These are phyloP conservation scores for Myotis myotis DNA, from an alignment of 2,797 vertebrate genomes.

Conservation along the genomic window DNA sequence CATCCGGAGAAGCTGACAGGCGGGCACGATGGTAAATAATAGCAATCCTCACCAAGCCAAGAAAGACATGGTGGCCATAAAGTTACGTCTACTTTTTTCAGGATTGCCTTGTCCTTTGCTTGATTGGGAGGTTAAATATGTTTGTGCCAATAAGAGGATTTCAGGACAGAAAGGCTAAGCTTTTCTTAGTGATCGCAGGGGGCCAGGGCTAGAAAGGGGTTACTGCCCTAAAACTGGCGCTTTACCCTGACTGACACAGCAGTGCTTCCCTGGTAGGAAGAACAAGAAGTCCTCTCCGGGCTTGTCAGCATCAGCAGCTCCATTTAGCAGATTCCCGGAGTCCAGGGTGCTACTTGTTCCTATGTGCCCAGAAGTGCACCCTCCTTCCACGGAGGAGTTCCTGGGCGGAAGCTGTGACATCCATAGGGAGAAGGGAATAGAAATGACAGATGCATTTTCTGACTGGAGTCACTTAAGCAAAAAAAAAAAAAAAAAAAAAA, in stretches of 20 bases:
- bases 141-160: neutral
- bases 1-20: neutral
- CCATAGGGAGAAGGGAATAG: neutral
- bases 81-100: conserved; percentile 52
- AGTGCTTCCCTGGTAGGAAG: neutral
- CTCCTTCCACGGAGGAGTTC: neutral
- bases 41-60: neutral
- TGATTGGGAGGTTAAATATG: neutral
- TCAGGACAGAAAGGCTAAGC: neutral
- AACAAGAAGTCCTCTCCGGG: neutral
- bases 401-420: neutral
- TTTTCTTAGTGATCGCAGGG: neutral
- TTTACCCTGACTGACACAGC: neutral
- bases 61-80: conserved; percentile 17
- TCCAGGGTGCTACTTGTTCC: neutral
- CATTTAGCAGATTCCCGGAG: neutral
- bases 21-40: fast-evolving
- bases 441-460: neutral
- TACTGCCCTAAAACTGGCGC: neutral
- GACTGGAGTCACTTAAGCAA: neutral
- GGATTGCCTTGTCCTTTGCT: neutral
- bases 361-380: neutral
- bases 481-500: neutral
- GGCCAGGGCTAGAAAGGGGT: neutral
- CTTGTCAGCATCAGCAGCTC: neutral